phyloP scores from a whole-genome alignment of 35 echinoderm and acorn worm species.

The Apostichopus californicus region DNA sequence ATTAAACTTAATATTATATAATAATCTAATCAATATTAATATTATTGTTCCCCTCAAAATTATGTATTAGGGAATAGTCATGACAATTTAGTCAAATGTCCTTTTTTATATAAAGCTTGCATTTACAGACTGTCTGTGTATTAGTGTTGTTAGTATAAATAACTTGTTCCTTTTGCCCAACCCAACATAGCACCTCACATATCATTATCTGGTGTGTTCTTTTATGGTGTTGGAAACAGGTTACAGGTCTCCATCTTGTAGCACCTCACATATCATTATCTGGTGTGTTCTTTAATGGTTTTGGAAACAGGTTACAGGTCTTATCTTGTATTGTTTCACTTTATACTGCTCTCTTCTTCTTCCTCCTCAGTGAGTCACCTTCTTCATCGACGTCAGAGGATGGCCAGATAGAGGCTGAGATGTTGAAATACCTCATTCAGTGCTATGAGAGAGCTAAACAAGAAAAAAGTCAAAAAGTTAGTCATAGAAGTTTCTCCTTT shows the following conservation, averaged over 20 bases:
- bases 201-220: not conserved
- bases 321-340: not conserved
- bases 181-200: no score
- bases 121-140: no score
- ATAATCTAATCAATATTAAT: no score
- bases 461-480: constrained; percentile 61
- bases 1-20: no score
- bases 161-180: no score
- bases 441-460: constrained; percentile 59
- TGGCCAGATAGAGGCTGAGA: constrained; percentile 72
- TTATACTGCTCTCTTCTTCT: not conserved
- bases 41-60: no score
- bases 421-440: constrained; percentile 82
- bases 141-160: no score
- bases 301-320: not conserved
- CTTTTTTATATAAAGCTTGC: no score
- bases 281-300: not conserved
- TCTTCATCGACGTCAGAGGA: not conserved
- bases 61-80: no score
- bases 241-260: not conserved
- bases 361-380: constrained; percentile 11
- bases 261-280: no score
- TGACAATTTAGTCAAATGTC: no score
- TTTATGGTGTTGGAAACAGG: not conserved
- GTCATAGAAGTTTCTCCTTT: not conserved